Conservation (phyloP, 2,113 vertebrate species). For the Oplegnathus fasciatus region DNA sequence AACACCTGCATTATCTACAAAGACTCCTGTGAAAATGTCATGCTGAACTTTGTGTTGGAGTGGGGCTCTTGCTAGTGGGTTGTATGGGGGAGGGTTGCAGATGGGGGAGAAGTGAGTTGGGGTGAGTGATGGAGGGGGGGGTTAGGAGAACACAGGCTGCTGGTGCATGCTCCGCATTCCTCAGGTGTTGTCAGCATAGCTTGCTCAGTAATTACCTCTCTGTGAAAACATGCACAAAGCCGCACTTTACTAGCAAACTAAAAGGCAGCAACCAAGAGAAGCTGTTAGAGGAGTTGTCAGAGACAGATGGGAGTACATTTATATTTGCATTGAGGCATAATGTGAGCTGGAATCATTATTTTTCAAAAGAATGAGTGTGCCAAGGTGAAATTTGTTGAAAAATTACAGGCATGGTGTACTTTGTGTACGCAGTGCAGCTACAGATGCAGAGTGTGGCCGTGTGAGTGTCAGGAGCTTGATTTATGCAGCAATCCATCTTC, state of each 20-base stretch:
- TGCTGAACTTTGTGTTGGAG: constrained; percentile 47
- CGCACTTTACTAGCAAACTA: constrained; percentile 39
- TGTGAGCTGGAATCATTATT: neutral
- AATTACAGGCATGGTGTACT: constrained; percentile 4
- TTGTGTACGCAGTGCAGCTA: constrained; percentile 36
- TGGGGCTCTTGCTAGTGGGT: constrained; percentile 1
- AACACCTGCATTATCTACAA: constrained; percentile 24
- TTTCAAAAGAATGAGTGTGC: neutral
- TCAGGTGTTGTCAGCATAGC: constrained; percentile 84
- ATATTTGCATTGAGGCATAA: constrained; percentile 12
- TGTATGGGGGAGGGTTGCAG: constrained; percentile 56
- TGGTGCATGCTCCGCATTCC: constrained; percentile 83
- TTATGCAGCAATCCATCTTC: constrained; percentile 69
- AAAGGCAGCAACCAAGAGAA: constrained; percentile 7
- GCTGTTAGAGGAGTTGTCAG: neutral
- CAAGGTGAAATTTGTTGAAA: neutral
- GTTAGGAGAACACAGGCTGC: constrained; percentile 62
- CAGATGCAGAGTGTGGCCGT: constrained; percentile 56
- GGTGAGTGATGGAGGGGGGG: constrained; percentile 26
- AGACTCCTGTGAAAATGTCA: constrained; percentile 49
- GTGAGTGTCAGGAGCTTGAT: constrained; percentile 61
- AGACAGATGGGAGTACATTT: constrained; percentile 30
- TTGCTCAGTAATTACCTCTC: constrained; percentile 75
- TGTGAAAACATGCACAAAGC: constrained; percentile 68
- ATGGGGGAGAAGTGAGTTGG: constrained; percentile 30